These are phyloP conservation scores for Macaria liturata DNA, from an alignment of 2,888 invertebrate species.

Conservation along the genomic window DNA sequence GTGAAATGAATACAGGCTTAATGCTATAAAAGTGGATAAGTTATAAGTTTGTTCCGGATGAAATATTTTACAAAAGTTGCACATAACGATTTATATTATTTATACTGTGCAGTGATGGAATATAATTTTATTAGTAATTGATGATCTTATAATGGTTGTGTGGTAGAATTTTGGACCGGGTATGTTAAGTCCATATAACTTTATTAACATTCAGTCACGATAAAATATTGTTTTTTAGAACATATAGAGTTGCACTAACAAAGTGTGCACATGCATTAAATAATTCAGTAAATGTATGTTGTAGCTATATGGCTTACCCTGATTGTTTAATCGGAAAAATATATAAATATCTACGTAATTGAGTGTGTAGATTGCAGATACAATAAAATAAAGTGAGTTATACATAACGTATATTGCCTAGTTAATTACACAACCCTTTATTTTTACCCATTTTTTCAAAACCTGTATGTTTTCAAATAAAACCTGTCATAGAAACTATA, in stretches of 20 bases:
- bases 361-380: constrained; percentile 14
- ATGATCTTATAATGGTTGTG: too few species aligned
- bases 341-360: constrained; percentile 1
- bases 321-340: constrained; percentile 27
- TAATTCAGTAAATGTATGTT: too few species aligned
- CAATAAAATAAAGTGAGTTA: constrained; percentile 20
- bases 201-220: too few species aligned
- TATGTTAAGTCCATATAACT: too few species aligned
- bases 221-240: too few species aligned
- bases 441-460: constrained; percentile 56
- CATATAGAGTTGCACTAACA: too few species aligned
- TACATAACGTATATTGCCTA: constrained; percentile 66
- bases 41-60: constrained; percentile 32
- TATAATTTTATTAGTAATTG: too few species aligned
- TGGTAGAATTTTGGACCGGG: too few species aligned
- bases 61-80: constrained; percentile 29
- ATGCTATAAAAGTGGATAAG: constrained; percentile 35
- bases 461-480: constrained; percentile 13
- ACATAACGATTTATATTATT: neutral
- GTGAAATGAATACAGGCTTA: constrained; percentile 7
- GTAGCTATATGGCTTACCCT: constrained; percentile 27
- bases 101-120: constrained; percentile 1
- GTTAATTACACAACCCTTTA: constrained; percentile 76
- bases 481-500: too few species aligned
- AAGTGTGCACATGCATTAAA: too few species aligned